phyloP scores from a whole-genome alignment of 2,888 invertebrate genomes.

The Sesia bembeciformis region DNA sequence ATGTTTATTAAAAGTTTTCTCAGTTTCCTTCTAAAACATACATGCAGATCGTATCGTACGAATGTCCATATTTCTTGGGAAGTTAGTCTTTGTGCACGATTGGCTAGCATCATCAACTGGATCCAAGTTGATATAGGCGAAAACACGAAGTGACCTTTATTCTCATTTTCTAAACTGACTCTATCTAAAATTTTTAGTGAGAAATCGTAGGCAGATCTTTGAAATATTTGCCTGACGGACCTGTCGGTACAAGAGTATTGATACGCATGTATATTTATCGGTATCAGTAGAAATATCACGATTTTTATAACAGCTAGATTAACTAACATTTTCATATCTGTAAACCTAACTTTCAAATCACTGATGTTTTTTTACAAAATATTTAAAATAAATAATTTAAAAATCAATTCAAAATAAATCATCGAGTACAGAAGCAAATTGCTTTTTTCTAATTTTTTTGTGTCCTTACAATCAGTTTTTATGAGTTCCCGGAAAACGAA shows the following conservation, averaged over 20 bases:
- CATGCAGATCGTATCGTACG: conserved; percentile 28
- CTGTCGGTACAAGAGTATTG: conserved; percentile 25
- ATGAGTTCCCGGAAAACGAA: no score
- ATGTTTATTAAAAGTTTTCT: conserved; percentile 26
- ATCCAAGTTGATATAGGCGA: conserved; percentile 50
- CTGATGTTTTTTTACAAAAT: no score
- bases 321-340: no score
- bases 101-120: conserved; percentile 38
- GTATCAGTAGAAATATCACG: no score
- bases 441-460: no score
- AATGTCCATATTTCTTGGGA: conserved; percentile 35
- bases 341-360: no score
- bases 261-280: not conserved
- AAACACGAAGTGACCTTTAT: conserved; percentile 40
- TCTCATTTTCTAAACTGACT: conserved; percentile 29
- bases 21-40: conserved; percentile 34
- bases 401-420: no score
- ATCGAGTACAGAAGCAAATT: no score
- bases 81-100: conserved; percentile 36
- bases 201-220: conserved; percentile 39
- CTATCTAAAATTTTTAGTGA: conserved; percentile 38
- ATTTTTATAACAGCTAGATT: no score
- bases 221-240: conserved; percentile 24
- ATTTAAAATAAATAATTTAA: no score
- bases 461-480: no score